Evolutionary conservation across 2,113 vertebrate genomes (phyloP), one percentile per base, ranked within the genome.

Genomic region (Oenanthe melanoleuca): DNA sequence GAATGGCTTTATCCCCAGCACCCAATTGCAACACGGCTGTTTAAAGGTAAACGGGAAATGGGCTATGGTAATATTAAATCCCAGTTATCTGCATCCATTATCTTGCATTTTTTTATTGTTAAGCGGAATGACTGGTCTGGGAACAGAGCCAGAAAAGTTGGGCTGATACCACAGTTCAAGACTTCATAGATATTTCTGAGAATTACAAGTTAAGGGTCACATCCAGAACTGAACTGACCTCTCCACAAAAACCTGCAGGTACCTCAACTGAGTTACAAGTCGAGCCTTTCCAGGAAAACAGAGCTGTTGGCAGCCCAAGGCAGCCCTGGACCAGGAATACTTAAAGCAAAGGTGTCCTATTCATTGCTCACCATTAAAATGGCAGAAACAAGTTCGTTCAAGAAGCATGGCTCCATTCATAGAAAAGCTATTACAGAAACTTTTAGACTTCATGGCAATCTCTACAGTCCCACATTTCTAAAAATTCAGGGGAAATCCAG

Each of bases 41-140:
- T 82, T 93, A 79, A 96, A 96, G 91, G 96, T 89, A 95, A 81
- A 89, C 56, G 33, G 95, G 85, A 97, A 93, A 73, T 2, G 53
- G n/a, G 50, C 26, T 2, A 55, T 1, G 4, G 75, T 33, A 91
- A 91, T 63, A 88, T 92, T 65, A 89, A 91, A 91, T 74, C 61
- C 42, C 57, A 20, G 86, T 81, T 97, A 97, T 97, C 95, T 92
- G 61, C 45, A 65, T 37, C 31, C 50, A 33, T 88, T 97, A 97
- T 95, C 95, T 95, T 26, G 57, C 59, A 19, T 60, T 93, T 88
- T 65, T 95, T 94, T 96, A 96, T 94, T 63, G 92, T 69, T 18
- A 64, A 84, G 37, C 11, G 5, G 61, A 96, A 92, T 21, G 61
- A 96, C 37, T 64, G 52, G 38, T 71, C 86, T 6, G 37, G 97